Evolutionary conservation across 2,888 invertebrate species (phyloP), one percentile per base, ranked within the genome.

Genomic region (Onchidella celtica): DNA sequence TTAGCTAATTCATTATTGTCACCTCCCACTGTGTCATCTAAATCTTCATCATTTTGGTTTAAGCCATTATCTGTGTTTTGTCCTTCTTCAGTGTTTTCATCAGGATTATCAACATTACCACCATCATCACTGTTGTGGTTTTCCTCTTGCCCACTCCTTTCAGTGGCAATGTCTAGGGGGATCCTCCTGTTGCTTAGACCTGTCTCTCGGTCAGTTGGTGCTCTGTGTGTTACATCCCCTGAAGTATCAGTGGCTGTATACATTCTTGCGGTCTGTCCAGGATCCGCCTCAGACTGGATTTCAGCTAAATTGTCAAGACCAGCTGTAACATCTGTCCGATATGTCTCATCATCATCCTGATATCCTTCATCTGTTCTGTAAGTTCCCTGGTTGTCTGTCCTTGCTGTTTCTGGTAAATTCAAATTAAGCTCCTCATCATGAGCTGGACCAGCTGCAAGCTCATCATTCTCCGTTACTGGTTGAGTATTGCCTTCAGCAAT

Each of bases 281-380:
- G 14, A 32, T 27, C 34, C 11, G 11, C 9, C 9, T 63, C 34
- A 32, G 68, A 9, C 9, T 27, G 17, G 17, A n/a, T n/a, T n/a
- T n/a, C n/a, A n/a, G n/a, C n/a, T n/a, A n/a, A n/a, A n/a, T n/a
- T n/a, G n/a, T n/a, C n/a, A n/a, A n/a, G n/a, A n/a, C n/a, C n/a
- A n/a, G n/a, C n/a, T n/a, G n/a, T n/a, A n/a, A n/a, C n/a, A n/a
- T n/a, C n/a, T n/a, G n/a, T n/a, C n/a, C n/a, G n/a, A n/a, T n/a
- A n/a, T n/a, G n/a, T n/a, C n/a, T 24, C 63, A 63, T 63, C 11
- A 34, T 68, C 68, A 6, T 68, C 68, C 27, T 68, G 68, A 32
- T 32, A 32, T 32, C 68, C 68, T 68, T 68, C 68, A 34, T 68
- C 68, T 32, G 68, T 68, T 32, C 68, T 68, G 11, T 32, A 68